These are phyloP conservation scores for Drosophila differens DNA, from an alignment of 2,888 invertebrate genomes.

Conservation along the genomic window DNA sequence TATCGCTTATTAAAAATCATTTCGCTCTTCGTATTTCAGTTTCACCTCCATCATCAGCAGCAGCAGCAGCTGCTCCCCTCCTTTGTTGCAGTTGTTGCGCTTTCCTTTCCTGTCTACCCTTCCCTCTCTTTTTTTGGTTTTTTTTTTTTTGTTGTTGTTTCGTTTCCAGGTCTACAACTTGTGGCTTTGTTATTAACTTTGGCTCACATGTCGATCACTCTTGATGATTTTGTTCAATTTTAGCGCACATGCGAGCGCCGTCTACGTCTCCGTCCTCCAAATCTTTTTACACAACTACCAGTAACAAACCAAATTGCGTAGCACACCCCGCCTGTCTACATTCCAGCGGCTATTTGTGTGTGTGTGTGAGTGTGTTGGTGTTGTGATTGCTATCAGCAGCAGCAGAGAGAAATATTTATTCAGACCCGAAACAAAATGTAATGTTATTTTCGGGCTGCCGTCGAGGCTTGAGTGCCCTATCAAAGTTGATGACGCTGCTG, in stretches of 20 bases:
- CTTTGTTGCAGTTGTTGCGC: conserved; percentile 18
- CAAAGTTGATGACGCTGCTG: conserved; percentile 73
- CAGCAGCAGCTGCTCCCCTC: conserved; percentile 26
- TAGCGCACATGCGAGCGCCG: conserved; percentile 80
- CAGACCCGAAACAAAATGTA: conserved; percentile 76
- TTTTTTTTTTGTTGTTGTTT: neutral
- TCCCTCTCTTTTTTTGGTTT: conserved; percentile 1
- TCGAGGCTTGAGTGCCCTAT: conserved; percentile 63
- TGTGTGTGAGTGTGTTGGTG: conserved; percentile 50
- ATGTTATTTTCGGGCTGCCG: conserved; percentile 64
- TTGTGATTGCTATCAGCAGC: conserved; percentile 72
- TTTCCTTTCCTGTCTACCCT: conserved; percentile 25
- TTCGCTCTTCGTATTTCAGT: conserved; percentile 82
- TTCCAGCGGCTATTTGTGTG: conserved; percentile 47
- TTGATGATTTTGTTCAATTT: conserved; percentile 82
- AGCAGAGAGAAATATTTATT: conserved; percentile 77
- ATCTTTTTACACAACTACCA: conserved; percentile 25
- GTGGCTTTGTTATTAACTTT: conserved; percentile 82
- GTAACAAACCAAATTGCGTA: conserved; percentile 27
- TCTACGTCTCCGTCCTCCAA: conserved; percentile 53
- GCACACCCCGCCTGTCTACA: conserved; percentile 60
- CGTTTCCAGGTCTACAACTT: conserved; percentile 9
- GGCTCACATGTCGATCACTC: conserved; percentile 83
- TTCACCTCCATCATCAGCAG: conserved; percentile 60
- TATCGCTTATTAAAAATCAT: conserved; percentile 85